Evolutionary conservation across 2,113 vertebrate genomes (phyloP).

Genomic region (Pseudopodoces humilis): DNA sequence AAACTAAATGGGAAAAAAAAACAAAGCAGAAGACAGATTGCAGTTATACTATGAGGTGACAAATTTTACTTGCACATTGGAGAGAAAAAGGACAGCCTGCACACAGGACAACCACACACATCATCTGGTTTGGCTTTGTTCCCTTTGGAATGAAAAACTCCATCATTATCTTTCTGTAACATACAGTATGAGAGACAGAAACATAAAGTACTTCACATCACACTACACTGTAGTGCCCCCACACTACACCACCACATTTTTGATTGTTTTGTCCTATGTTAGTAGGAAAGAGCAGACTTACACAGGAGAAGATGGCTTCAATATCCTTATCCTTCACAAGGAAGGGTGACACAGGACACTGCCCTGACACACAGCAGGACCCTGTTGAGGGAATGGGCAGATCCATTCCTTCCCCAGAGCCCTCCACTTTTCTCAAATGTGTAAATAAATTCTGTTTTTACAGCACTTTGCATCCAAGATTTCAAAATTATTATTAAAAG

Average conservation of each 20-base stretch:
- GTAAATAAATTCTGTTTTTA: neutral
- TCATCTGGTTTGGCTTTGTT: neutral
- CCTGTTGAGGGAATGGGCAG: neutral
- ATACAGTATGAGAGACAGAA: neutral
- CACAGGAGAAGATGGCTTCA: neutral
- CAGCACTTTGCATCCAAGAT: neutral
- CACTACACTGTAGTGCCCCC: neutral
- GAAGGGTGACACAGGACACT: neutral
- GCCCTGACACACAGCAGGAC: neutral
- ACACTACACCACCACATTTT: neutral
- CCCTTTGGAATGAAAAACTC: neutral
- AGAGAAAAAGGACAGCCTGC: neutral
- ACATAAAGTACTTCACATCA: neutral
- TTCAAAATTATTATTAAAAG: neutral
- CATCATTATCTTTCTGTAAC: neutral
- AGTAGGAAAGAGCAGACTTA: neutral
- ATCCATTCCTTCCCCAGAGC: neutral
- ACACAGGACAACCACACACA: neutral
- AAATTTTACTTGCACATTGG: neutral
- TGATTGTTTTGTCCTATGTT: neutral
- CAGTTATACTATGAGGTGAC: neutral
- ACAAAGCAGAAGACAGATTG: neutral
- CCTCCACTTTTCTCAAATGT: neutral
- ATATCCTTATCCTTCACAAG: neutral
- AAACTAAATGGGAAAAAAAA: neutral